Base-by-base conservation (phyloP, 2,113 vertebrate species). In the Phoxinus phoxinus region DNA sequence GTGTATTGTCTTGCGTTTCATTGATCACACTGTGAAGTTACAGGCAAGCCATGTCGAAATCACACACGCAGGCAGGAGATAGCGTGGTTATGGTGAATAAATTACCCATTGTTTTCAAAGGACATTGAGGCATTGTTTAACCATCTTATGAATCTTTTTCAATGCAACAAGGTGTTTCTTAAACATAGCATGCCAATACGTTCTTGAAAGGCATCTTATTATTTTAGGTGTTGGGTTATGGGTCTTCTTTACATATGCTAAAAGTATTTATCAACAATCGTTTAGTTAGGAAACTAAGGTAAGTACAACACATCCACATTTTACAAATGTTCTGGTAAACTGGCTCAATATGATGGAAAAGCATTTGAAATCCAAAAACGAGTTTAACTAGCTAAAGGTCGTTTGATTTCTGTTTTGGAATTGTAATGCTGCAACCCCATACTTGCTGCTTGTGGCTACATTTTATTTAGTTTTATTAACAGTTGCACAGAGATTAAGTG, bases 11-110 rank as follows among this genome's bases (percentile, higher is more conserved):
- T 12, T 86, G 80, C 19, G 51, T 82, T 35, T 37, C 65, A 3
- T 71, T 69, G 58, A 59, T 41, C 41, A 17, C 74, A 79, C 23
- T 35, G 83, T 59, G 58, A 56, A 65, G 71, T 30, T 80, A 17
- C 32, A 51, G 63, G 13, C 67, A 71, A 58, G 75, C 75, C 74
- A 58, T 58, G 59, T 56, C 17, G 27, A 72, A 48, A n/a, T 61
- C 76, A 61, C 53, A 21, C 86, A 61, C 44, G 41, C 41, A 76
- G 85, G 87, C 87, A 87, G 88, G 84, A 81, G 90, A 91, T 90
- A 58, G 89, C 46, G 87, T 88, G 88, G 93, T 56, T 41, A 53
- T 6, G 44, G 46, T 84, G 32, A 10, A 63, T 72, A 37, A 74
- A 69, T 53, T 35, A 41, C 21, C 23, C 6, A 13, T 59, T 79